A percentile compares a stretch with the other conserved stretches of the same genome.
Evolutionary conservation across 2,888 invertebrate genomes (phyloP).

Genomic region (Drosophila falleni): DNA sequence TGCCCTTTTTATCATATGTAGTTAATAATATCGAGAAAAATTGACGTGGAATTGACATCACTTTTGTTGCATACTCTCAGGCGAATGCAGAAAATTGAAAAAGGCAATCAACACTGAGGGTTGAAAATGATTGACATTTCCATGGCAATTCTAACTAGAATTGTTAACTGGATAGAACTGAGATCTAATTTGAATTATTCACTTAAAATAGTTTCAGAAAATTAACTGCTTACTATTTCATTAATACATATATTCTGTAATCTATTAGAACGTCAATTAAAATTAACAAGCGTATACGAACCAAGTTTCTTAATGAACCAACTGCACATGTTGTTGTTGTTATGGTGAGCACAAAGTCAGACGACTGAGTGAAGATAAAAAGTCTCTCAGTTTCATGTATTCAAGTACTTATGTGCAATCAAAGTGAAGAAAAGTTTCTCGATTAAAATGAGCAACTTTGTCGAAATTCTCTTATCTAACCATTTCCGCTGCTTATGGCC

Average conservation of each 20-base stretch:
- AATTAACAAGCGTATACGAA: slow-evolving; percentile 14
- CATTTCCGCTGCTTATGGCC: slow-evolving; percentile 70
- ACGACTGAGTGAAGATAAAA: slow-evolving; percentile 28
- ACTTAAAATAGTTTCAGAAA: slow-evolving; percentile 1
- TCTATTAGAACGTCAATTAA: slow-evolving; percentile 26
- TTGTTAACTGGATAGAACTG: not conserved
- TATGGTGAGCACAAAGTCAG: slow-evolving; percentile 22
- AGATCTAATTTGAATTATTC: slow-evolving; percentile 6
- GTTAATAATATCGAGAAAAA: slow-evolving; percentile 22
- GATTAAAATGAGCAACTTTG: slow-evolving; percentile 76
- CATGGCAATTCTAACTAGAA: slow-evolving; percentile 19
- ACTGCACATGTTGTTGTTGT: slow-evolving; percentile 11
- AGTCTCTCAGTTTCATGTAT: slow-evolving; percentile 25
- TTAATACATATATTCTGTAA: not conserved
- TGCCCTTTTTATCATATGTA: slow-evolving; percentile 14
- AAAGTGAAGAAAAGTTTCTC: slow-evolving; percentile 69
- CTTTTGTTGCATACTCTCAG: slow-evolving; percentile 48
- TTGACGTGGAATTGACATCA: not conserved
- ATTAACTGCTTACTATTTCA: not conserved
- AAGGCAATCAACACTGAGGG: not conserved
- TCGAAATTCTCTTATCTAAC: slow-evolving; percentile 67
- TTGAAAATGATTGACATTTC: not conserved
- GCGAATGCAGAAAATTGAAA: slow-evolving; percentile 3
- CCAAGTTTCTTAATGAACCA: slow-evolving; percentile 21
- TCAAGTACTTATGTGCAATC: slow-evolving; percentile 49